Evolutionary conservation across 2,888 invertebrate genomes (phyloP).

Genomic region (Harpalus rufipes): DNA sequence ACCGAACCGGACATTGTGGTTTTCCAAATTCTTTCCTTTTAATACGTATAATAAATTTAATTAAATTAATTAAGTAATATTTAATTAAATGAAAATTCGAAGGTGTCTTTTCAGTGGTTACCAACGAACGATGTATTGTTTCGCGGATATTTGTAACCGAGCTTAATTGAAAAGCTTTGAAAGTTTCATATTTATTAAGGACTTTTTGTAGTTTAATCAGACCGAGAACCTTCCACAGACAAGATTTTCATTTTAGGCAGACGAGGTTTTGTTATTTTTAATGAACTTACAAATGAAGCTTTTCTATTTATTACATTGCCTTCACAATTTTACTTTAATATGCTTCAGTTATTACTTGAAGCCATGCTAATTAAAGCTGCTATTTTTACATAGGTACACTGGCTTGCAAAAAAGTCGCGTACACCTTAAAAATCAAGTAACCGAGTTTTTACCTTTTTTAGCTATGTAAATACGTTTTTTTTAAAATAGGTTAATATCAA

Average conservation of each 20-base stretch:
- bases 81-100: conserved; percentile 41
- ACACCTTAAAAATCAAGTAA: too few relatives aligned
- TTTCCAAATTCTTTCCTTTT: conserved; percentile 49
- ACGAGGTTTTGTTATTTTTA: conserved; percentile 36
- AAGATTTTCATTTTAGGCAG: conserved; percentile 45
- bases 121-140: conserved; percentile 32
- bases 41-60: conserved; percentile 44
- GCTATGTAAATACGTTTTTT: too few relatives aligned
- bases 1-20: conserved; percentile 44
- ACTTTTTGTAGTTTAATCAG: conserved; percentile 38
- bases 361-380: too few relatives aligned
- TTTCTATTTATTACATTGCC: conserved; percentile 32
- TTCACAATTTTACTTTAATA: conserved; percentile 13
- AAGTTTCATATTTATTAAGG: conserved; percentile 22
- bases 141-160: conserved; percentile 2
- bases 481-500: too few relatives aligned
- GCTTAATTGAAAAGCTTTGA: conserved; percentile 29
- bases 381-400: too few relatives aligned
- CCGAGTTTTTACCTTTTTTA: too few relatives aligned
- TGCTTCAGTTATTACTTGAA: neutral
- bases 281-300: conserved; percentile 36
- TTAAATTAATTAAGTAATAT: conserved; percentile 49
- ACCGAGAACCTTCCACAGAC: neutral
- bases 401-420: too few relatives aligned
- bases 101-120: conserved; percentile 42